A percentile compares a stretch with the other conserved stretches of the same genome.
Conservation (phyloP, 2,797 vertebrate genomes). For the Adrianichthys oophorus region DNA sequence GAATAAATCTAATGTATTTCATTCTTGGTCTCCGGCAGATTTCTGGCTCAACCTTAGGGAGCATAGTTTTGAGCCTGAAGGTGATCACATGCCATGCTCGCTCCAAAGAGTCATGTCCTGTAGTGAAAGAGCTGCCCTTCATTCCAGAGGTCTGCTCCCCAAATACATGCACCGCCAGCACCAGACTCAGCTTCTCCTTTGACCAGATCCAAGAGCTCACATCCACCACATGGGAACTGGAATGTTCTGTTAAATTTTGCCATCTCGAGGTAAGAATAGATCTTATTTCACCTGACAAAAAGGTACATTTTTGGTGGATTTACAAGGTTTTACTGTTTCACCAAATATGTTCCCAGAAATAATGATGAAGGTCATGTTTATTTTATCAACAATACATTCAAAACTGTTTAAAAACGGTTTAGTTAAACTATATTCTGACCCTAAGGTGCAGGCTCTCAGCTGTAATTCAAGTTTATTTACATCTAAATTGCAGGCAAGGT, state of each 20-base stretch:
- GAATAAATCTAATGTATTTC: neutral
- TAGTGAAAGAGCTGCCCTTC: conserved; percentile 58
- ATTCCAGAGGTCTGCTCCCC: conserved; percentile 60
- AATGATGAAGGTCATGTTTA: neutral
- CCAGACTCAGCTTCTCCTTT: conserved; percentile 76
- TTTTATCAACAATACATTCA: neutral
- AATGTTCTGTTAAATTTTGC: conserved; percentile 70
- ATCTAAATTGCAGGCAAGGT: neutral
- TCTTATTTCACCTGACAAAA: neutral
- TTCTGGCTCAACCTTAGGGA: conserved; percentile 39
- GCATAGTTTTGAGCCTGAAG: conserved; percentile 47
- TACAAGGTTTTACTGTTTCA: neutral
- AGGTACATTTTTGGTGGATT: neutral
- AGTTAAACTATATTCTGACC: neutral
- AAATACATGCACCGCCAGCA: conserved; percentile 59
- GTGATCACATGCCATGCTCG: conserved; percentile 65
- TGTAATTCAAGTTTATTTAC: neutral
- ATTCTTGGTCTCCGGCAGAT: conserved; percentile 59
- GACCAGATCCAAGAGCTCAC: conserved; percentile 67
- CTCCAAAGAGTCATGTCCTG: conserved; percentile 45
- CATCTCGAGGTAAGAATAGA: conserved; percentile 31
- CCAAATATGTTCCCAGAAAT: too few relatives aligned
- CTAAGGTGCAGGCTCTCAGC: neutral
- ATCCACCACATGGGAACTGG: conserved; percentile 73
- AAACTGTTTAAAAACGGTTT: too few relatives aligned